Evolutionary conservation across 2,888 invertebrate species (phyloP), one percentile per base, ranked within the genome.

Genomic region (Limnephilus lunatus): DNA sequence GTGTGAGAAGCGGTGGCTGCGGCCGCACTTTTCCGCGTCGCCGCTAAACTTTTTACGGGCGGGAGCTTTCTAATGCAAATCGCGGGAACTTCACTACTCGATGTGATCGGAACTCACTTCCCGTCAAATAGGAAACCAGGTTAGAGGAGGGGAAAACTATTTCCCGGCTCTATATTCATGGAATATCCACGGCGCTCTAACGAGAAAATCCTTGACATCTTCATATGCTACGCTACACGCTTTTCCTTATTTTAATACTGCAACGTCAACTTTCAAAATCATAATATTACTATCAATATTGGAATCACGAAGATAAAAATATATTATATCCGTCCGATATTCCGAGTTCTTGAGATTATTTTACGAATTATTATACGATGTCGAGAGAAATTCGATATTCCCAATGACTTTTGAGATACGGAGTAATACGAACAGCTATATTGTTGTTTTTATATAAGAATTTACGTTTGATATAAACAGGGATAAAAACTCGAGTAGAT

Each of bases 51-150:
- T 93, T 92, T 92, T 92, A 92, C 53, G 92, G 92, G 92, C 90
- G 92, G 81, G 85, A 89, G 92, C 92, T 93, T 93, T 93, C 92
- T 92, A 68, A 93, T 93, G 93, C 93, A 93, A 93, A 93, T 93
- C 91, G 53, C n/a, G 44, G 82, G 68, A 92, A 90, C 80, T 92
- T 90, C 81, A 35, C 80, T 80, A 32, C 81, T 80, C 80, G 32
- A 68, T 89, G 88, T 80, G 80, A 39, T 89, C 88, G 88, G 88
- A 80, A 89, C 80, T 89, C 88, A n/a, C 85, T 87, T n/a, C 88
- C 68, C 15, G 88, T 80, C 88, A 80, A 88, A 32, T 80, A 35
- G 88, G 88, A 80, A 68, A 80, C 32, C 88, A 80, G 88, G 30
- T 88, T 68, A 30, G 88, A n/a, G 88, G 15, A 35, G 53, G 32